Conservation (phyloP, 2,797 vertebrate species). For the Pseudotriccus pelzelni region DNA sequence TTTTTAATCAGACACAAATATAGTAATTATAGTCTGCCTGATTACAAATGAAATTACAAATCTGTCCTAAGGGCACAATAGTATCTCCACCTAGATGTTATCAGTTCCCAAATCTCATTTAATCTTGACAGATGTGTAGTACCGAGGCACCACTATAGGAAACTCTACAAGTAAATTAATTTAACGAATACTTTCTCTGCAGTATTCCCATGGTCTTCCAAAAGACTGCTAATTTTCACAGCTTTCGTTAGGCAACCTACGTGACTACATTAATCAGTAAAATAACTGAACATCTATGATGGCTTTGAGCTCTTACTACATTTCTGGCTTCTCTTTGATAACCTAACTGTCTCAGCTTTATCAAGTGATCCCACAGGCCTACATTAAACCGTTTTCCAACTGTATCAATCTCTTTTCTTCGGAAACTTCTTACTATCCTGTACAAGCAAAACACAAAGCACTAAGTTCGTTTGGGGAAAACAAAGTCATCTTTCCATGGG, state of each 20-base stretch:
- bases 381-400: background rate
- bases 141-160: background rate
- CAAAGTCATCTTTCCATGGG: background rate
- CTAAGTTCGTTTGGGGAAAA: background rate
- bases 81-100: background rate
- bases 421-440: background rate
- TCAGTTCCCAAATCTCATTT: constrained; percentile 23
- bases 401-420: background rate
- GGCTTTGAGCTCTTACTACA: background rate
- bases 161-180: constrained; percentile 19
- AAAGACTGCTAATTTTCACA: background rate
- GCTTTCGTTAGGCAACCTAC: background rate
- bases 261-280: background rate
- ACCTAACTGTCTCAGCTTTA: constrained; percentile 51
- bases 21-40: constrained; percentile 34
- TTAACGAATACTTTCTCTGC: background rate
- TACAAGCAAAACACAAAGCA: background rate
- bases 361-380: constrained; percentile 38
- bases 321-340: constrained; percentile 45
- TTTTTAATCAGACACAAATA: constrained; percentile 41
- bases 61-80: constrained; percentile 17
- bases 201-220: background rate
- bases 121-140: background rate
- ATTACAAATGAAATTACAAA: constrained; percentile 50
- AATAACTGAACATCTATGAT: background rate